Percentiles rank a stretch among this genome's conserved stretches.
These are phyloP conservation scores for Melanocharis versteri DNA, from an alignment of 2,113 vertebrate species.

Conservation along the genomic window DNA sequence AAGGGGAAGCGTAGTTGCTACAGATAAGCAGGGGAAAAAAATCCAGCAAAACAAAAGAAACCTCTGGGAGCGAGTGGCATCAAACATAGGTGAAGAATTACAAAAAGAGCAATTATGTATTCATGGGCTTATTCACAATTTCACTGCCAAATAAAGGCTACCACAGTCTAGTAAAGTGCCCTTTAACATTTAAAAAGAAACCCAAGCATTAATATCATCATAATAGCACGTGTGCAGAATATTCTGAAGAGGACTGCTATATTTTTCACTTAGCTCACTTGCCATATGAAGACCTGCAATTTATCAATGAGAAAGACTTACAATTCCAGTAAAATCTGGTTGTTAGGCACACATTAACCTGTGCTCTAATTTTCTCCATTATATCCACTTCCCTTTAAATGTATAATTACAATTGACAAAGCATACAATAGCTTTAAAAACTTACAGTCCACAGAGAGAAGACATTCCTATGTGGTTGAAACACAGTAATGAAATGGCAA, in stretches of 20 bases:
- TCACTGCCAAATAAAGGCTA: neutral
- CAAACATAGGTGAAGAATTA: neutral
- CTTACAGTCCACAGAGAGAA: neutral
- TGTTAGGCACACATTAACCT: neutral
- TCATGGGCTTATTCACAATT: neutral
- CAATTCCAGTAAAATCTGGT: neutral
- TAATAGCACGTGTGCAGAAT: neutral
- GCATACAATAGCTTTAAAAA: neutral
- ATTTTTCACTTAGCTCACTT: neutral
- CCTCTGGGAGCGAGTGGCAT: neutral
- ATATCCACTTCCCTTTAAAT: neutral
- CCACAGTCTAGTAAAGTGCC: neutral
- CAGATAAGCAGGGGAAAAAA: fast-evolving
- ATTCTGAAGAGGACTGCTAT: neutral
- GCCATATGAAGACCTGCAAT: neutral
- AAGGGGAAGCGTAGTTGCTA: too few relatives aligned
- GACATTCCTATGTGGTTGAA: neutral
- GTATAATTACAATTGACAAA: neutral
- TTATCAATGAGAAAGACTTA: neutral
- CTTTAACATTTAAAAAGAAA: neutral
- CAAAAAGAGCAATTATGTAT: neutral
- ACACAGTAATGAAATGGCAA: neutral
- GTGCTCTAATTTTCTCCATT: neutral
- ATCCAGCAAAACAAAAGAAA: neutral
- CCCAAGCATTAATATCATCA: neutral